Percentiles rank a stretch among this genome's conserved stretches.
phyloP scores from a whole-genome alignment of 2,113 vertebrate species.

The Circaetus cinerascens region DNA sequence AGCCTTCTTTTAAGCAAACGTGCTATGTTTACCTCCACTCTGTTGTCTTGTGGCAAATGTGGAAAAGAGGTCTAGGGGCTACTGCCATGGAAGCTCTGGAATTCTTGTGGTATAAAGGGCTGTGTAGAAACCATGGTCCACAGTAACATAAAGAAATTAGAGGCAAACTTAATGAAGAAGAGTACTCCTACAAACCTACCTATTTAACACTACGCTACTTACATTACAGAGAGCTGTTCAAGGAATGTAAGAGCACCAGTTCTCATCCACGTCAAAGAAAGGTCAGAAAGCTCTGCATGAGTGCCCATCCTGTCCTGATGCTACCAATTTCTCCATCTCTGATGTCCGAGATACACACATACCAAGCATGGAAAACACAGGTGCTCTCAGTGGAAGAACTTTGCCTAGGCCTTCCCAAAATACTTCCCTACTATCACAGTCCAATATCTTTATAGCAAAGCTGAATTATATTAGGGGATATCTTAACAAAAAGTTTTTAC shows the following conservation, averaged over 20 bases:
- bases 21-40: neutral
- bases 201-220: neutral
- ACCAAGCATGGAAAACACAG: neutral
- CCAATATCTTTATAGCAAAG: neutral
- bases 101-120: neutral
- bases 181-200: neutral
- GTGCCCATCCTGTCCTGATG: neutral
- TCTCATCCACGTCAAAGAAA: neutral
- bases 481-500: neutral
- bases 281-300: neutral
- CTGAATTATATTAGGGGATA: neutral
- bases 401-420: neutral
- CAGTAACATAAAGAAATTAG: neutral
- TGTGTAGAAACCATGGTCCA: neutral
- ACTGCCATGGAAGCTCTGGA: neutral
- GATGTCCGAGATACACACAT: neutral
- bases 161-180: neutral
- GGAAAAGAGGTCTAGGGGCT: neutral
- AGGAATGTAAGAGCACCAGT: neutral
- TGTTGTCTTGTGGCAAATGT: neutral
- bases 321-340: neutral
- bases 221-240: neutral
- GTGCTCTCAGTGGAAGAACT: neutral
- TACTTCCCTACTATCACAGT: neutral
- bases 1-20: neutral